Base-by-base conservation (phyloP, 2,113 vertebrate genomes). In the Megaleporinus macrocephalus region DNA sequence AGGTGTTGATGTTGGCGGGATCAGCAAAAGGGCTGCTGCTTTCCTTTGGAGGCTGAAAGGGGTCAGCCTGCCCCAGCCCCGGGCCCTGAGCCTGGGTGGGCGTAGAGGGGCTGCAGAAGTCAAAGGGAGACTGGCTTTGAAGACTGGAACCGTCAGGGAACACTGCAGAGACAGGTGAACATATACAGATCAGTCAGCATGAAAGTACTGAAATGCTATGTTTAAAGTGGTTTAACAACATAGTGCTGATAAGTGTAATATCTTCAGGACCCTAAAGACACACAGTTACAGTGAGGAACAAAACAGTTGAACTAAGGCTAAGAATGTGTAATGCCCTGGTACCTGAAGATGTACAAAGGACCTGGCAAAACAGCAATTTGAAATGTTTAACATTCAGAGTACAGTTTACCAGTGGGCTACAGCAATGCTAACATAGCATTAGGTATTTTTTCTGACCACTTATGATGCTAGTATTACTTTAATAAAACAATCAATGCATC, bases 71-170 rank as follows among this genome's bases (percentile, higher is more conserved):
- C 53, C 86, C 86, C 59, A 79, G 63, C 36, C 80, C 84, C 0
- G 71, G 2, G 18, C 53, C 68, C 78, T 89, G 92, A 0, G 89
- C 85, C 84, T 93, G 94, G 16, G 86, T 87, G 36, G 94, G 93
- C 78, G 95, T 95, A 78, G 94, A 75, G 6, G 94, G 89, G 30
- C 92, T 91, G 26, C 95, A 95, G 90, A 96, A 95, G 24, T 96
- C 95, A 55, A 96, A 95, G 0, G 93, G 88, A 18, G 94, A 83
- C 83, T 92, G 95, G 75, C 84, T 88, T 83, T 94, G 93, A 74
- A 95, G 91, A 15, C 88, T 90, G 79, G 92, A 91, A 69, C 88
- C 90, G 0, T 95, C 94, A n/a, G 73, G 86, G 53, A 93, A 89
- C 22, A 90, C 95, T 96, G 75, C 0, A 55, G 13, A 66, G 10